Percentiles rank a stretch among this genome's conserved stretches.
Evolutionary conservation across 92 coral and sea anemone species (phyloP).

Genomic region (Scolanthus callimorphus): DNA sequence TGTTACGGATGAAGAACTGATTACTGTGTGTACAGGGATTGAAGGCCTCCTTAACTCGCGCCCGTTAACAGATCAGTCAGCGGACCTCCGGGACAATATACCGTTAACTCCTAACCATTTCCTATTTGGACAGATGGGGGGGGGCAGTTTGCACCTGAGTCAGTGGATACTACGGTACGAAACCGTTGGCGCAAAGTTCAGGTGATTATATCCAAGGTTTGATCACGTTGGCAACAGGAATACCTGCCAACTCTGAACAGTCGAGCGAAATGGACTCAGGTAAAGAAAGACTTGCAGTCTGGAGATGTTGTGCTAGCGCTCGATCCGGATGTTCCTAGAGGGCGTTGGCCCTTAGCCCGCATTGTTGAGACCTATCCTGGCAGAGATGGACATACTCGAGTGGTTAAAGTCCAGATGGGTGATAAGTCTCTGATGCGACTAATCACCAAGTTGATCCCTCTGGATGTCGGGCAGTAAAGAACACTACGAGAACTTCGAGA

Average conservation of each 20-base stretch:
- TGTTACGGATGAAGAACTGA: slow-evolving; percentile 49
- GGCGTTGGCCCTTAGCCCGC: slow-evolving; percentile 51
- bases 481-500: too few relatives aligned
- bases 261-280: slow-evolving; percentile 51
- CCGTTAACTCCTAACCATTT: slow-evolving; percentile 37
- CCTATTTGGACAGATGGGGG: slow-evolving; percentile 46
- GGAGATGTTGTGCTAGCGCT: slow-evolving; percentile 46
- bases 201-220: slow-evolving; percentile 34
- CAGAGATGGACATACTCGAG: slow-evolving; percentile 51
- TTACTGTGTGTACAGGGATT: slow-evolving; percentile 28
- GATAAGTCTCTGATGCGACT: too few relatives aligned
- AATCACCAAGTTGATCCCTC: too few relatives aligned
- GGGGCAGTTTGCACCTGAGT: slow-evolving; percentile 58
- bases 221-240: slow-evolving; percentile 45
- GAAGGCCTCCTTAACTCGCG: slow-evolving; percentile 21
- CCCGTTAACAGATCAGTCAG: slow-evolving; percentile 22
- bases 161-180: slow-evolving; percentile 24
- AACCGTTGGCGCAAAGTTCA: slow-evolving; percentile 52
- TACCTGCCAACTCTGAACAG: slow-evolving; percentile 44
- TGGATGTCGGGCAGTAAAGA: too few relatives aligned
- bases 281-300: slow-evolving; percentile 40
- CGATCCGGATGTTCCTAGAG: slow-evolving; percentile 37
- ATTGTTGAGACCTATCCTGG: slow-evolving; percentile 48
- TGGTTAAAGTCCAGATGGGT: slow-evolving; percentile 57
- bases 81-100: slow-evolving; percentile 8